These are phyloP conservation scores for Lasioglossum lativentre DNA, from an alignment of 2,888 invertebrate species.

Conservation along the genomic window DNA sequence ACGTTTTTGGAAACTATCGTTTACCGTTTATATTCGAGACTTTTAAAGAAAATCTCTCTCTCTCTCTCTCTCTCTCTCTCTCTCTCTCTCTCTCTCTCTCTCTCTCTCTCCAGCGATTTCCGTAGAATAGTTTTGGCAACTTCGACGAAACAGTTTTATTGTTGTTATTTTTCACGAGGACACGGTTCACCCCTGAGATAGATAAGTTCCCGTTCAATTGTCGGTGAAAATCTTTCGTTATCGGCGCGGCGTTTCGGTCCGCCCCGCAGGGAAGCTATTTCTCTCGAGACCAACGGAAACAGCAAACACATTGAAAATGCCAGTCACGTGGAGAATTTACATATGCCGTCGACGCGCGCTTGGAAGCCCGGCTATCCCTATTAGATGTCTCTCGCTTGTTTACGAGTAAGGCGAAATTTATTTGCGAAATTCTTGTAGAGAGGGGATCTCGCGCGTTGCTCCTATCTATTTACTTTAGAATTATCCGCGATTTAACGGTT, in stretches of 20 bases:
- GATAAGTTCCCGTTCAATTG: neutral
- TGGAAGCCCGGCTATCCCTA: neutral
- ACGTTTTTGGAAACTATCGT: neutral
- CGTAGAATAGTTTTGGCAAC: neutral
- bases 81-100: no score
- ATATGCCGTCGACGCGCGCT: conserved; percentile 14
- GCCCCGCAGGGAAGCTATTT: neutral
- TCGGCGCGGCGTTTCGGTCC: neutral
- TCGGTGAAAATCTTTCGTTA: conserved; percentile 9
- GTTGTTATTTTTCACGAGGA: conserved; percentile 4
- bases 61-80: no score
- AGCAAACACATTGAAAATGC: conserved; percentile 39
- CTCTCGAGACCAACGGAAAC: conserved; percentile 12
- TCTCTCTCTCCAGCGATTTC: no score
- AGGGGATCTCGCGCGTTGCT: neutral
- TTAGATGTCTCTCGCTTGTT: conserved; percentile 21
- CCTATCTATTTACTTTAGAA: conserved; percentile 21
- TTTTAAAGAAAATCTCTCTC: no score
- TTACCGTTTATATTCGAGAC: neutral
- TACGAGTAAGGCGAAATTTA: conserved; percentile 17
- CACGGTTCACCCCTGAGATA: neutral
- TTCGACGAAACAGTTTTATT: neutral
- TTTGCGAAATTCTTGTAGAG: conserved; percentile 30
- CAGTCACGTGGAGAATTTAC: conserved; percentile 51
- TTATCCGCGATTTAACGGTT: neutral